Conservation (phyloP, 1,140 invertebrate species). For the Elymnias hypermnestra region DNA sequence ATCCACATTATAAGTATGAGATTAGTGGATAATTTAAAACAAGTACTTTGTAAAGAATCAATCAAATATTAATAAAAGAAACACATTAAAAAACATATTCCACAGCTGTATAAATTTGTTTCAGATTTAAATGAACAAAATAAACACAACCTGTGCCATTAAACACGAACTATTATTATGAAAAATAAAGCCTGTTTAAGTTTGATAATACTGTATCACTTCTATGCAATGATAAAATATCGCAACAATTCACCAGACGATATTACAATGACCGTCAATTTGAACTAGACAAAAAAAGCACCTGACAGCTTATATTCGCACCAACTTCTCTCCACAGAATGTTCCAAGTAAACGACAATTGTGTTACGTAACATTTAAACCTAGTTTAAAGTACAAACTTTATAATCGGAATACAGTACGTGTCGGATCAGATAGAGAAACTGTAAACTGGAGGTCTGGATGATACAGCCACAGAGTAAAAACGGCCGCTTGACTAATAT, state of each 20-base stretch:
- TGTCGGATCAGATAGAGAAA: slow-evolving; percentile 24
- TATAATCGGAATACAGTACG: slow-evolving; percentile 14
- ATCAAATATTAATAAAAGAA: too few relatives aligned
- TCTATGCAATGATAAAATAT: too few relatives aligned
- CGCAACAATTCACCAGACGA: slow-evolving; percentile 1
- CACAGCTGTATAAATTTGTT: too few relatives aligned
- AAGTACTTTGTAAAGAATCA: too few relatives aligned
- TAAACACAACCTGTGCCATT: too few relatives aligned
- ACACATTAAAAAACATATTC: too few relatives aligned
- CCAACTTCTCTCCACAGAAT: slow-evolving; percentile 31
- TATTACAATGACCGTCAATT: slow-evolving; percentile 10
- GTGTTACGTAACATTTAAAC: slow-evolving; percentile 34
- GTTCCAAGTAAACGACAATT: slow-evolving; percentile 28
- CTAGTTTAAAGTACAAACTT: slow-evolving; percentile 16
- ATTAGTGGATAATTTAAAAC: too few relatives aligned
- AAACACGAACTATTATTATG: too few relatives aligned
- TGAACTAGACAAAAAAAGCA: slow-evolving; percentile 20
- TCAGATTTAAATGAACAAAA: too few relatives aligned
- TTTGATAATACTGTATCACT: too few relatives aligned
- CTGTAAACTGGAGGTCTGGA: slow-evolving; percentile 23
- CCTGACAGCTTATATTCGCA: slow-evolving; percentile 33
- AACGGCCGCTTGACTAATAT: slow-evolving; percentile 29
- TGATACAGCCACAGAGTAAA: slow-evolving; percentile 25
- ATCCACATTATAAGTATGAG: too few relatives aligned
- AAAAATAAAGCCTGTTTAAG: too few relatives aligned